Base-by-base conservation (phyloP, 1,140 invertebrate species). In the Drosophila rufa region DNA sequence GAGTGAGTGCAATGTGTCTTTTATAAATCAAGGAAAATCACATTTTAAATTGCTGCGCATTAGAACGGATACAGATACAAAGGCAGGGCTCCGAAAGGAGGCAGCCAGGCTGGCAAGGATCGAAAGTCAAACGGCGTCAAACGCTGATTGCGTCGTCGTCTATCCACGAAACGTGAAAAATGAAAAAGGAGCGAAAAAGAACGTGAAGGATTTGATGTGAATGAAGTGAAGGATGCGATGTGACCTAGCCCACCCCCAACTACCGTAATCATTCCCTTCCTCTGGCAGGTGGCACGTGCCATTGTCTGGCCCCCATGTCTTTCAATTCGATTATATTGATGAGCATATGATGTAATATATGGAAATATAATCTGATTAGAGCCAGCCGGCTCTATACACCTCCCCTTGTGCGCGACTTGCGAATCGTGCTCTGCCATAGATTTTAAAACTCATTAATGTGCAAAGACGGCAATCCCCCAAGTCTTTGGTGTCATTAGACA, bases 11-110 rank as follows among this genome's bases (percentile, higher is more conserved):
- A 90, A 76, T 89, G 85, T 90, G 75, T 90, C 85, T 70, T 91
- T 90, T 89, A 90, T 89, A 90, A 89, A 89, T 89, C 85, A 89
- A 74, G 81, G 66, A 81, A 82, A 89, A 90, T 89, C 86, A 89
- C 78, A 90, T 90, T 85, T 85, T 74, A 67, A 89, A 89, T 89
- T 90, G 85, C 78, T 84, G 66, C 75, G 85, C 84, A 90, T 89
- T 90, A 90, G 69, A 90, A 85, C 79, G 85, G 75, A 82, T 89
- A 85, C 79, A 79, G 65, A 64, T 68, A 71, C 55, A 76, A 64
- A 66, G 64, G 64, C 40, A 78, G 80, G 68, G 71, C 82, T 25
- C 53, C 42, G 75, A 82, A 82, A 59, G 64, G 36, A 78, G 75
- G 45, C 75, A 79, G 48, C 56, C 68, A 61, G 57, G 68, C 60